These are phyloP conservation scores for Imbricaverruca yamaguchii DNA, from an alignment of 2,888 invertebrate species.

Conservation along the genomic window DNA sequence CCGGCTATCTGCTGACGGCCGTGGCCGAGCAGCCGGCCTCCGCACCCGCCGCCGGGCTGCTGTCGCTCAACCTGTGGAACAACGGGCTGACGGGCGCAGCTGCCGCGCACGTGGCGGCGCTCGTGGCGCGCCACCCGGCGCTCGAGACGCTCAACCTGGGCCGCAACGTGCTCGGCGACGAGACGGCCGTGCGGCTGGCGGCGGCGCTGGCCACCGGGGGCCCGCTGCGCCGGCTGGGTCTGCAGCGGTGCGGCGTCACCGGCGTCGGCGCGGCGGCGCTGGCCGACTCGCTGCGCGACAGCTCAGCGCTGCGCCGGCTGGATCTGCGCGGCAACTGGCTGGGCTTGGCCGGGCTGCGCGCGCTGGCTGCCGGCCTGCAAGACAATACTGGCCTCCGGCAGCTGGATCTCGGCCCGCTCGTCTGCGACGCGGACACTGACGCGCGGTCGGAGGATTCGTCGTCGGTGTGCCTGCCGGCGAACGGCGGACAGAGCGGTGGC, in stretches of 20 bases:
- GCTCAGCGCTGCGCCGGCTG: conserved; percentile 55
- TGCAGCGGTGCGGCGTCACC: conserved; percentile 60
- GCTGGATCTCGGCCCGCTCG: conserved; percentile 55
- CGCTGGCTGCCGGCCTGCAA: conserved; percentile 62
- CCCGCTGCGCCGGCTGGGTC: conserved; percentile 56
- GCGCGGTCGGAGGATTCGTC: conserved; percentile 43
- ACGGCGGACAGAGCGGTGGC: conserved; percentile 41
- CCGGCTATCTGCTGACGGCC: conserved; percentile 63
- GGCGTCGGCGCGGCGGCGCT: conserved; percentile 62
- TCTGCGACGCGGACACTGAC: conserved; percentile 18
- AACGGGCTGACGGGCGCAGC: conserved; percentile 70
- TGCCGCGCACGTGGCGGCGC: conserved; percentile 53
- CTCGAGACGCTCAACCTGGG: conserved; percentile 70
- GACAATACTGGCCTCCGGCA: conserved; percentile 66
- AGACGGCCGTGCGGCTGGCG: conserved; percentile 55
- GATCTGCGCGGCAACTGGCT: conserved; percentile 78
- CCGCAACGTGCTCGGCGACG: conserved; percentile 62
- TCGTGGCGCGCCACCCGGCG: conserved; percentile 43
- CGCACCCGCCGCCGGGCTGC: conserved; percentile 46
- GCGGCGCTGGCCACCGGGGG: conserved; percentile 56
- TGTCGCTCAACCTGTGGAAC: conserved; percentile 76
- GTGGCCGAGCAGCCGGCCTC: conserved; percentile 56
- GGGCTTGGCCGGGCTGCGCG: conserved; percentile 63
- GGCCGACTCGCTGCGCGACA: conserved; percentile 56
- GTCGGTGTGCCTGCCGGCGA: conserved; percentile 43